Percentiles rank a stretch among this genome's conserved stretches.
These are phyloP conservation scores for Tigriopus japonicus DNA, from an alignment of 1,140 invertebrate species.

Conservation along the genomic window DNA sequence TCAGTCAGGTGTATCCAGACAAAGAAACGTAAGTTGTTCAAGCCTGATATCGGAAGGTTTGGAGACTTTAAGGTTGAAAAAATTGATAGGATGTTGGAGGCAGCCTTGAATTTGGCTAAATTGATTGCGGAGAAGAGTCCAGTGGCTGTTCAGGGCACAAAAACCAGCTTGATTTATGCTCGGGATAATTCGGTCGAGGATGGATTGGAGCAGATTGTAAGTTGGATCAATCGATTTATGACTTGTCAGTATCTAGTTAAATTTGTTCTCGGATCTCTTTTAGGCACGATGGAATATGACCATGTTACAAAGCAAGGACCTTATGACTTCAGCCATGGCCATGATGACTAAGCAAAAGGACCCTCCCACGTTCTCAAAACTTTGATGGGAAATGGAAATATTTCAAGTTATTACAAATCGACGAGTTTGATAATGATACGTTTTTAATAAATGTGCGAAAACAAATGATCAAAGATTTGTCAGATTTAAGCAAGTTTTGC, in stretches of 20 bases:
- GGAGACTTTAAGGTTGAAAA: neutral
- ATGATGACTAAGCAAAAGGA: conserved; percentile 16
- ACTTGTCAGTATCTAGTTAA: no score
- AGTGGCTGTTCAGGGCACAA: conserved; percentile 76
- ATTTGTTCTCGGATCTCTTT: conserved; percentile 25
- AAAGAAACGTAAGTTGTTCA: neutral
- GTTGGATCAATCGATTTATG: conserved; percentile 4
- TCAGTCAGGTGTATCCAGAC: conserved; percentile 29
- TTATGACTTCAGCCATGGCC: conserved; percentile 54
- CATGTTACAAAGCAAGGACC: conserved; percentile 79
- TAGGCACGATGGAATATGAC: conserved; percentile 56
- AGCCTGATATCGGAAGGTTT: neutral
- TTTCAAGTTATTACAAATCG: no score
- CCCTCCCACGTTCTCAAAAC: neutral
- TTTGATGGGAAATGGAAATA: neutral
- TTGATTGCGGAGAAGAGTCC: conserved; percentile 77
- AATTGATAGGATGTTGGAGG: conserved; percentile 36
- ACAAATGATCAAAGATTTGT: no score
- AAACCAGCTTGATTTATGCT: conserved; percentile 61
- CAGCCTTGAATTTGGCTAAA: conserved; percentile 49
- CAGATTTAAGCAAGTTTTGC: no score
- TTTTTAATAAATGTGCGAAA: no score
- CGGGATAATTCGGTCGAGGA: conserved; percentile 66
- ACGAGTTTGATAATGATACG: no score
- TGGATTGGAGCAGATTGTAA: conserved; percentile 65